These are phyloP conservation scores for Ariolimax columbianus DNA, from an alignment of 2,888 invertebrate species.

Conservation along the genomic window DNA sequence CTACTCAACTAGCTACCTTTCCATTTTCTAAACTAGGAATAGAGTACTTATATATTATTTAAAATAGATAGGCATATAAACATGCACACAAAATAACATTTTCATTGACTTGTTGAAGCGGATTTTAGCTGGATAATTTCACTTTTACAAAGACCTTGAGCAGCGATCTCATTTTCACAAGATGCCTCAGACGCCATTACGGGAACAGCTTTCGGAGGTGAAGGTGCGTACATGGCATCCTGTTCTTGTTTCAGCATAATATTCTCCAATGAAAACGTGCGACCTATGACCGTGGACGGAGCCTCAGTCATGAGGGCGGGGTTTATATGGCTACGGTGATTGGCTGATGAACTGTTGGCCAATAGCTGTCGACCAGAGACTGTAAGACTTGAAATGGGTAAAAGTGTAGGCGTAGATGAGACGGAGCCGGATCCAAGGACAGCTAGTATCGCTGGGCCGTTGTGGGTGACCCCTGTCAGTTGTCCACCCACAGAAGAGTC, in stretches of 20 bases:
- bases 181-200: constrained; percentile 51
- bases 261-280: constrained; percentile 50
- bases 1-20: not conserved
- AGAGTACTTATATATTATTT: not conserved
- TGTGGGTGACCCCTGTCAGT: constrained; percentile 3
- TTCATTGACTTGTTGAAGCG: constrained; percentile 51
- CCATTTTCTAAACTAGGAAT: not conserved
- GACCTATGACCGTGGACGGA: constrained; percentile 47
- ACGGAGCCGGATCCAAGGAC: constrained; percentile 53
- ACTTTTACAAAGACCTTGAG: constrained; percentile 44
- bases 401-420: constrained; percentile 34
- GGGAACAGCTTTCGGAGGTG: constrained; percentile 60
- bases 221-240: constrained; percentile 58
- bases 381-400: constrained; percentile 55
- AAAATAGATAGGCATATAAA: not conserved
- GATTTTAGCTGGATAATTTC: constrained; percentile 59
- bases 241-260: constrained; percentile 56
- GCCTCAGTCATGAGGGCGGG: constrained; percentile 35
- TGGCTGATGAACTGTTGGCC: constrained; percentile 43
- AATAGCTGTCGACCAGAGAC: constrained; percentile 47
- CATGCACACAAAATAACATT: not conserved
- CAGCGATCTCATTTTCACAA: constrained; percentile 49
- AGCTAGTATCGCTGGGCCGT: constrained; percentile 59
- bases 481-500: constrained; percentile 3
- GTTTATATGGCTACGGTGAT: constrained; percentile 42